phyloP scores from a whole-genome alignment of 2,888 invertebrate genomes.

The Hirtodrosophila cameraria region DNA sequence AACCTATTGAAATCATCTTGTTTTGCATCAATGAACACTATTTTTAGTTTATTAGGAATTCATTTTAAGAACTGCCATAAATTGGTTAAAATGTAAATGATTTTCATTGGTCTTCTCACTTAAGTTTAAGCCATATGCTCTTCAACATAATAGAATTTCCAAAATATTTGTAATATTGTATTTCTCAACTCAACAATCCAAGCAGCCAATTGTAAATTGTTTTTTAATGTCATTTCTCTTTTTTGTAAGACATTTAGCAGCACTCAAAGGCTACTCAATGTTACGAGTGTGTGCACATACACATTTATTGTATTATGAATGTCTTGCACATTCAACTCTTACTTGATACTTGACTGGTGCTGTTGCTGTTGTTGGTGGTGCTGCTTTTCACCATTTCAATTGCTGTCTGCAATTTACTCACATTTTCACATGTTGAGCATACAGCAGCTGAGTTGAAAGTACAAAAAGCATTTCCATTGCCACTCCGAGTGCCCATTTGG shows the following conservation, averaged over 20 bases:
- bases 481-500: conserved; percentile 35
- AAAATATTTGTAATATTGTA: not conserved
- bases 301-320: conserved; percentile 46
- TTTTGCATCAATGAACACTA: too few relatives aligned
- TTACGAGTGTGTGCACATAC: not conserved
- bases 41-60: too few relatives aligned
- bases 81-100: too few relatives aligned
- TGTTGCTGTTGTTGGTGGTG: not conserved
- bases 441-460: conserved; percentile 24
- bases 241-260: conserved; percentile 35
- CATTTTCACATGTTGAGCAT: conserved; percentile 32
- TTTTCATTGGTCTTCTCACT: too few relatives aligned
- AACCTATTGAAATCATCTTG: too few relatives aligned
- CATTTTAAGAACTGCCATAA: too few relatives aligned
- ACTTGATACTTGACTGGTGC: conserved; percentile 38
- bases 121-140: too few relatives aligned
- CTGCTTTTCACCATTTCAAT: conserved; percentile 36
- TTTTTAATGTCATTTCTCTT: conserved; percentile 35
- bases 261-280: conserved; percentile 31
- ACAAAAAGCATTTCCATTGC: conserved; percentile 20
- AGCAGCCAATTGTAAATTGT: conserved; percentile 28
- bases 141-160: too few relatives aligned
- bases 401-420: conserved; percentile 50
- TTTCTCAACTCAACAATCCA: conserved; percentile 7
- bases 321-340: conserved; percentile 50